Evolutionary conservation across 2,888 invertebrate genomes (phyloP), one percentile per base, ranked within the genome.

Genomic region (Hybos culiciformis): DNA sequence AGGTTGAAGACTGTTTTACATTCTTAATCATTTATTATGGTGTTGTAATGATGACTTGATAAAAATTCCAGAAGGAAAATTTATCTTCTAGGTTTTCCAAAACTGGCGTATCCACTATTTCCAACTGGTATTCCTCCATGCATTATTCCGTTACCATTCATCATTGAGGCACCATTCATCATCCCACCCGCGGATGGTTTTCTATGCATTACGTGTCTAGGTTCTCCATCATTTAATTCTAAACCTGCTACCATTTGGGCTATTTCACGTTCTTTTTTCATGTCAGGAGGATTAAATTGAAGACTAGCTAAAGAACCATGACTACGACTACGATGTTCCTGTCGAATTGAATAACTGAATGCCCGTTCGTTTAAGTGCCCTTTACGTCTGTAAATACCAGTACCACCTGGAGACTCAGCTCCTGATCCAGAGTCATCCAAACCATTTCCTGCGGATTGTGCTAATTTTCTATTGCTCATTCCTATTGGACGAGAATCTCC

Each of bases 161-260:
- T n/a, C n/a, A n/a, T n/a, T n/a, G n/a, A n/a, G n/a, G n/a, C n/a
- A 40, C 60, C 62, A 23, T 51, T 47, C 49, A 59, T 53, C 23
- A 52, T 49, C 2, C 54, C 50, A 32, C 53, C 50, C 24, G 54
- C 59, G 18, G 49, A 43, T 23, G 38, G 20, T 36, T 62, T 61
- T 43, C 62, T 57, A 26, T 64, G 64, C 43, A 62, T 47, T n/a
- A 63, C 59, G 11, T 58, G 66, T 51, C 82, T 80, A 3, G 55
- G 54, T 53, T 57, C 53, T 47, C 86, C 85, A 1, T 83, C 83
- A 37, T 81, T 80, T 41, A 91, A 71, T 57, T 83, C 87, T 54
- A 91, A 69, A 17, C 88, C 91, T n/a, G 88, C 86, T 49, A 91
- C 85, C 77, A 91, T 78, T 69, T 91, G 91, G 67, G 88, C 85